Evolutionary conservation across 2,888 invertebrate species (phyloP), one percentile per base, ranked within the genome.

Genomic region (Cataglyphis rosenhaueri): DNA sequence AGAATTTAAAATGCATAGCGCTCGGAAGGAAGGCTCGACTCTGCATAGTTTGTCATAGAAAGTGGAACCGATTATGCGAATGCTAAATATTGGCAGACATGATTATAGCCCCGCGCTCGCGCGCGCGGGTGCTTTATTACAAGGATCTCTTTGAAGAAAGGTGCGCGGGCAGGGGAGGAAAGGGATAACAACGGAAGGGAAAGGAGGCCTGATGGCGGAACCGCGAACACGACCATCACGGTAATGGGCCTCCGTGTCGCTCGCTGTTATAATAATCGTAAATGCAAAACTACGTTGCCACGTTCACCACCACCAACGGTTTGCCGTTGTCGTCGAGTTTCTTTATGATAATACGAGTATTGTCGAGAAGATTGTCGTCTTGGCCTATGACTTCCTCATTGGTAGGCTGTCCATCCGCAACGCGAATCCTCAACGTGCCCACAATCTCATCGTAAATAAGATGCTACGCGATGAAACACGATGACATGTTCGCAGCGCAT

Each of bases 221-320:
- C 70, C 70, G 52, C 76, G 75, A 74, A 70, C 82, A 57, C 73
- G 74, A 57, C 79, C 57, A 81, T 81, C 83, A 70, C 44, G 41
- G 61, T 87, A 87, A 86, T 84, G 75, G 84, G 78, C 52, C 68
- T 70, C 85, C 57, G 71, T 52, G n/a, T 52, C 81, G 83, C 48
- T 71, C 64, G 81, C 57, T 76, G 82, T 88, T 86, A 81, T 84
- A 88, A 86, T 88, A 88, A 88, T 85, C 86, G 88, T 84, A 86
- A 88, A 86, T 88, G 88, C 82, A 65, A 82, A 82, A 78, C 84
- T 85, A 70, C 76, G 62, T 61, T 73, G 35, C 59, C 71, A 71
- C 25, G 25, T 25, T 25, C 25, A 25, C 25, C 25, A 25, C 76
- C 74, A 35, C 29, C 18, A 35, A 15, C 73, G 32, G 41, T 29